A percentile compares a stretch with the other conserved stretches of the same genome.
Conservation (phyloP, 2,797 vertebrate species). For the Taenioides sp. region DNA sequence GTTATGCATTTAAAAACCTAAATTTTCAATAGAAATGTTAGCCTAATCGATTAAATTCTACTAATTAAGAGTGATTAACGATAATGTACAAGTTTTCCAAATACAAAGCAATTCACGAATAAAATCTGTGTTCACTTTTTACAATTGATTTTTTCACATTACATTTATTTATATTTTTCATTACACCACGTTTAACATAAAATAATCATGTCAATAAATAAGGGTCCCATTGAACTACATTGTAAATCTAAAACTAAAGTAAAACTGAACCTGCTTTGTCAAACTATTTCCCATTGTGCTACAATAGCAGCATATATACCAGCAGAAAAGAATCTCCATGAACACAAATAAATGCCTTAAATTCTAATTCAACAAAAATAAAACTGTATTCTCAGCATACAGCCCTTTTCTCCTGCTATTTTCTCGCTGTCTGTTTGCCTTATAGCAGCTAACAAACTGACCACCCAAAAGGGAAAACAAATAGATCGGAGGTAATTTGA, state of each 20-base stretch:
- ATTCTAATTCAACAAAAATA: not conserved
- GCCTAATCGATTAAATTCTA: too few species aligned
- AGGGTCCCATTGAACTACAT: not conserved
- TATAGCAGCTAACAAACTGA: constrained; percentile 29
- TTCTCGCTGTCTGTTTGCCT: constrained; percentile 21
- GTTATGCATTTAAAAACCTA: too few species aligned
- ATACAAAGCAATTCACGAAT: too few species aligned
- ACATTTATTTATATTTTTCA: not conserved
- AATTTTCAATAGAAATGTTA: too few species aligned
- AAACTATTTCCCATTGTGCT: not conserved
- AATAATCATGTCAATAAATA: not conserved
- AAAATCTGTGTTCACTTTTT: too few species aligned
- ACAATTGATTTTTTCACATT: not conserved
- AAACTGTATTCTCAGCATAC: constrained; percentile 37
- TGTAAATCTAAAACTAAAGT: not conserved
- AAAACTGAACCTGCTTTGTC: not conserved
- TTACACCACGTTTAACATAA: not conserved
- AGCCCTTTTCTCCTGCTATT: constrained; percentile 17
- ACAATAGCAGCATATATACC: not conserved
- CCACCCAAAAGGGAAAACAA: constrained; percentile 41
- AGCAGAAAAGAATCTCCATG: not conserved
- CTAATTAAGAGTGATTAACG: too few species aligned
- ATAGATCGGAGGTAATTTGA: constrained; percentile 68
- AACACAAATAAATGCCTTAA: too few species aligned
- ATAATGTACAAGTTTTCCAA: too few species aligned